These are phyloP conservation scores for Azorinus chamasolen DNA, from an alignment of 2,888 invertebrate species.

Conservation along the genomic window DNA sequence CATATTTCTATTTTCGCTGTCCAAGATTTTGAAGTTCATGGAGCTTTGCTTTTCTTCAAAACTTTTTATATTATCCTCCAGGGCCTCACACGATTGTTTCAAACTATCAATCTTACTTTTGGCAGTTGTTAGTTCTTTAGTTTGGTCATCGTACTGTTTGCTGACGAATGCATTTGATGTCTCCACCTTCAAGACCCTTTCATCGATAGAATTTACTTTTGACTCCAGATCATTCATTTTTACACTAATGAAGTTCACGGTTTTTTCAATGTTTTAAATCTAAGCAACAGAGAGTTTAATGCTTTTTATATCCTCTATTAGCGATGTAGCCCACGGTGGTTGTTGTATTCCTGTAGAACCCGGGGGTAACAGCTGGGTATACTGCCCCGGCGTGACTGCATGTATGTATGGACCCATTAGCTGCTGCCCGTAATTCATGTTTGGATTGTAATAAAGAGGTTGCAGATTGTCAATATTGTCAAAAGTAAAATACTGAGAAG, in stretches of 20 bases:
- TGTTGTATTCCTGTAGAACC: too few relatives aligned
- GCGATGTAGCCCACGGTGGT: slow-evolving; percentile 7
- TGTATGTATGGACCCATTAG: too few relatives aligned
- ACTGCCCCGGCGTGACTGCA: too few relatives aligned
- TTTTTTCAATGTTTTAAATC: slow-evolving; percentile 7
- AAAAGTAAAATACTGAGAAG: too few relatives aligned
- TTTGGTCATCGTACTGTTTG: neutral
- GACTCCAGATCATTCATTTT: slow-evolving; percentile 1
- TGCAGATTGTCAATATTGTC: too few relatives aligned
- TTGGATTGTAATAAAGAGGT: too few relatives aligned
- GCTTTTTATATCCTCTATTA: slow-evolving; percentile 2
- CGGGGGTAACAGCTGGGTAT: too few relatives aligned
- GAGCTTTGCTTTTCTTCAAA: neutral
- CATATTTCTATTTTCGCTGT: slow-evolving; percentile 16
- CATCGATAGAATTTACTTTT: neutral
- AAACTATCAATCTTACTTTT: neutral
- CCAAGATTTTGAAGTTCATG: slow-evolving; percentile 5
- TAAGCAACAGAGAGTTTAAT: neutral
- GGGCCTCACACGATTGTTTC: neutral
- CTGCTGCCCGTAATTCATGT: too few relatives aligned
- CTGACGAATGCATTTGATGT: neutral
- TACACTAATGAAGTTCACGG: neutral
- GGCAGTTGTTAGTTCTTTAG: neutral
- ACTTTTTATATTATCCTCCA: neutral
- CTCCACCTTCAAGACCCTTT: neutral